A percentile compares a stretch with the other conserved stretches of the same genome.
phyloP scores from a whole-genome alignment of 2,888 invertebrate species.

The Scotopteryx bipunctaria region DNA sequence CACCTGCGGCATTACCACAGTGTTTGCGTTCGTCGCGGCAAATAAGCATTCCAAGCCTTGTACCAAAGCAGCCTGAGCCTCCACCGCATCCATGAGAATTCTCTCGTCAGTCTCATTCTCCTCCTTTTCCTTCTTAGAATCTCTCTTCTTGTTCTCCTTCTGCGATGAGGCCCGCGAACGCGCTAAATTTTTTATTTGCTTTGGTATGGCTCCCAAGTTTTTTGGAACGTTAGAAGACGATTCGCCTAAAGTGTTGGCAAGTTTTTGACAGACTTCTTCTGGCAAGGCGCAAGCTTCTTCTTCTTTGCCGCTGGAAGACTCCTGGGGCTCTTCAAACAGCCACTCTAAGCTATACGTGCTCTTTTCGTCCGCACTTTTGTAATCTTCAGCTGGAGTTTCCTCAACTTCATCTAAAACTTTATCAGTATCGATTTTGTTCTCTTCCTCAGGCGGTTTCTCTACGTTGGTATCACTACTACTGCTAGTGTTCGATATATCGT shows the following conservation, averaged over 20 bases:
- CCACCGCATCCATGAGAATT: conserved; percentile 74
- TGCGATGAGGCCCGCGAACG: conserved; percentile 83
- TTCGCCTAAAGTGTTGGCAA: conserved; percentile 68
- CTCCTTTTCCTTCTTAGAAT: conserved; percentile 74
- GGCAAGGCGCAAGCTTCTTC: conserved; percentile 47
- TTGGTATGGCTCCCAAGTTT: conserved; percentile 88
- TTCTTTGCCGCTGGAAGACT: conserved; percentile 49
- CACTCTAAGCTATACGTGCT: conserved; percentile 78
- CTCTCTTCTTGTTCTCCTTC: conserved; percentile 81
- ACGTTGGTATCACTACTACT: conserved; percentile 82
- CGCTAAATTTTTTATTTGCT: conserved; percentile 84
- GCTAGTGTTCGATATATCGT: conserved; percentile 84
- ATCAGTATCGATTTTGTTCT: conserved; percentile 50
- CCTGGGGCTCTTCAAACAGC: conserved; percentile 71
- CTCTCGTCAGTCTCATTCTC: conserved; percentile 73
- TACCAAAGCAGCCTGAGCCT: conserved; percentile 82
- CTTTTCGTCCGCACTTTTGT: conserved; percentile 70
- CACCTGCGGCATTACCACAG: conserved; percentile 75
- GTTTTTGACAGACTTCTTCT: conserved; percentile 64
- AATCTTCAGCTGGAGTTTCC: conserved; percentile 60
- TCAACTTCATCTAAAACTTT: conserved; percentile 59
- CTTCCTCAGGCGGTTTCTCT: conserved; percentile 53
- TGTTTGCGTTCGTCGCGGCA: conserved; percentile 77
- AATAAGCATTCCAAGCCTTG: conserved; percentile 80
- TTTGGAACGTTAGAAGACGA: conserved; percentile 80